Evolutionary conservation across 2,888 invertebrate species (phyloP).

Genomic region (Cremastinae sp.): DNA sequence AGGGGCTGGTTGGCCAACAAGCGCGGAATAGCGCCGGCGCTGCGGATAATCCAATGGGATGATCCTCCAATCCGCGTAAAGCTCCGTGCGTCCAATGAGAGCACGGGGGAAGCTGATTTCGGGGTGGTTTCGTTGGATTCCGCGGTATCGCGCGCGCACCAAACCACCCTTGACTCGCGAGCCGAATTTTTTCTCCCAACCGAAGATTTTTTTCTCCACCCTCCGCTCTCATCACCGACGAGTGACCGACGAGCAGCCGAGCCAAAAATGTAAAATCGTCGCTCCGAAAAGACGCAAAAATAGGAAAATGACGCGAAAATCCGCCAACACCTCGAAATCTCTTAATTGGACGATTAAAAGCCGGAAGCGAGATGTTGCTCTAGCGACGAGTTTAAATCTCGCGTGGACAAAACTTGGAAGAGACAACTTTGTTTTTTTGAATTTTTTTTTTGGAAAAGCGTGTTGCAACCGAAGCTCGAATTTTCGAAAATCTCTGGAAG

Average conservation of each 20-base stretch:
- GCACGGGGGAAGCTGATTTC: constrained; percentile 59
- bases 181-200: constrained; percentile 26
- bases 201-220: constrained; percentile 17
- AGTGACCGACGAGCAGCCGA: too few species aligned
- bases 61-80: constrained; percentile 77
- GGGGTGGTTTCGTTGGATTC: constrained; percentile 62
- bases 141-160: constrained; percentile 42
- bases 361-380: constrained; percentile 40
- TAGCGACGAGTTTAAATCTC: constrained; percentile 12
- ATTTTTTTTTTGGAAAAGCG: neutral
- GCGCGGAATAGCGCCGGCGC: constrained; percentile 71
- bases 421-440: too few species aligned
- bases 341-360: constrained; percentile 46
- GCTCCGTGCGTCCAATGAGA: constrained; percentile 67
- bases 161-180: constrained; percentile 31
- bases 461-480: neutral
- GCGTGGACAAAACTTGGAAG: constrained; percentile 18
- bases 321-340: constrained; percentile 21
- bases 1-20: constrained; percentile 32
- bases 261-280: too few species aligned
- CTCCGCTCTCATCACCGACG: neutral
- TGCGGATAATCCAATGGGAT: constrained; percentile 80
- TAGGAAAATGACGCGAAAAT: constrained; percentile 16
- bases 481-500: constrained; percentile 10
- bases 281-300: too few species aligned